Evolutionary conservation across 2,888 invertebrate species (phyloP).

Genomic region (Acanthosepion pharaonis): DNA sequence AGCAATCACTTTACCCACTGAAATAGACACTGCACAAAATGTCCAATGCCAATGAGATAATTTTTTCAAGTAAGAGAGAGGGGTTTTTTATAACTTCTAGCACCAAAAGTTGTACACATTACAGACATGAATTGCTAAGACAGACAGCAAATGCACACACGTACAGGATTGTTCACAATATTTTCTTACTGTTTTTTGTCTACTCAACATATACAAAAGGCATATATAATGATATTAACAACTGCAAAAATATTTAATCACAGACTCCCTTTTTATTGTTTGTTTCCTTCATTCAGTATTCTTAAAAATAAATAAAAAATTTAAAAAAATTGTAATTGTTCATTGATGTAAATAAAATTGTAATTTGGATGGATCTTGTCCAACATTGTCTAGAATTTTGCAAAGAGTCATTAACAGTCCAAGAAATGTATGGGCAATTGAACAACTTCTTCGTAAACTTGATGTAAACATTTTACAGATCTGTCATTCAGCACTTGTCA

Average conservation of each 20-base stretch:
- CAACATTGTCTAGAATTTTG: background rate
- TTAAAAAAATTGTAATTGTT: background rate
- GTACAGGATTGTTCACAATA: background rate
- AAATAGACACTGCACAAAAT: constrained; percentile 4
- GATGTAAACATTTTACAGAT: too few species aligned
- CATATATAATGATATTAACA: background rate
- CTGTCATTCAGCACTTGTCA: too few species aligned
- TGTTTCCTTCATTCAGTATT: background rate
- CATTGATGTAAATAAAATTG: background rate
- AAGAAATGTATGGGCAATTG: too few species aligned
- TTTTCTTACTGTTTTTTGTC: too few species aligned
- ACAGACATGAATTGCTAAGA: too few species aligned
- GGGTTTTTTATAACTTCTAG: background rate
- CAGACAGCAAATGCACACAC: background rate
- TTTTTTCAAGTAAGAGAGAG: background rate
- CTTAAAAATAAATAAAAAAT: background rate
- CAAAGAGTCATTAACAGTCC: too few species aligned
- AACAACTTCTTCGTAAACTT: too few species aligned
- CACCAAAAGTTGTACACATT: background rate
- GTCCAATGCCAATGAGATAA: background rate
- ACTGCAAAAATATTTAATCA: background rate
- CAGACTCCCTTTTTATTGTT: background rate
- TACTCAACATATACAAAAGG: background rate
- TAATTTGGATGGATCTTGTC: background rate
- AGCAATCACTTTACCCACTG: background rate